Base-by-base conservation (phyloP, 2,888 invertebrate species). In the Aelia acuminata region DNA sequence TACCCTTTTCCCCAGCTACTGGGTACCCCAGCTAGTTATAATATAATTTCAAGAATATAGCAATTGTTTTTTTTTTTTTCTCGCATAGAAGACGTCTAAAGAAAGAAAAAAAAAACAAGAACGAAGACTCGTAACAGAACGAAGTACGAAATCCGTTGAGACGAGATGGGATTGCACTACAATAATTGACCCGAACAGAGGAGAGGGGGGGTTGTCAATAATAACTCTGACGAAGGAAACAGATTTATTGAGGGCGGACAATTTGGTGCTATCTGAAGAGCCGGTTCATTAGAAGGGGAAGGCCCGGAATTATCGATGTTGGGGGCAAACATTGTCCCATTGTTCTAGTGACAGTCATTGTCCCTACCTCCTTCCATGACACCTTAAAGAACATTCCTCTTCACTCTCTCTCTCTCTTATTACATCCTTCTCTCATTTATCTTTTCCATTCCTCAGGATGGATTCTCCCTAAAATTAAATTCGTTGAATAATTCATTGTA, bases 341-440 rank as follows among this genome's bases (percentile, higher is more conserved):
- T 80, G 80, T 80, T 80, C 80, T 8, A 43, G n/a, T 43, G 80
- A 80, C 80, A 80, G 43, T 80, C 80, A 80, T 80, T 80, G 80
- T 80, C 1, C n/a, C 80, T 15, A 3, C 11, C 1, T 2, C n/a
- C 80, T 15, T 10, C 11, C 1, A 31, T 70, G 43, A 47, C 39
- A 80, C 80, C 80, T 80, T 47, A 80, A 80, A 80, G 80, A 80
- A 80, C 43, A 80, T 80, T 80, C 80, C 43, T 80, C 5, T 2
- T n/a, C 43, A 13, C n/a, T 43, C n/a, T 43, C 1, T n/a, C 43
- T n/a, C n/a, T 43, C n/a, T 43, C 22, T 80, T 80, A 80, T 80
- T 80, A 80, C 43, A 80, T 80, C 80, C 80, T 80, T 80, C 80
- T 80, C 80, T 80, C 80, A 80, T 80, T 80, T 80, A 43, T 80